Conservation (phyloP, 1,140 invertebrate species). For the Panagrolaimus sp. region DNA sequence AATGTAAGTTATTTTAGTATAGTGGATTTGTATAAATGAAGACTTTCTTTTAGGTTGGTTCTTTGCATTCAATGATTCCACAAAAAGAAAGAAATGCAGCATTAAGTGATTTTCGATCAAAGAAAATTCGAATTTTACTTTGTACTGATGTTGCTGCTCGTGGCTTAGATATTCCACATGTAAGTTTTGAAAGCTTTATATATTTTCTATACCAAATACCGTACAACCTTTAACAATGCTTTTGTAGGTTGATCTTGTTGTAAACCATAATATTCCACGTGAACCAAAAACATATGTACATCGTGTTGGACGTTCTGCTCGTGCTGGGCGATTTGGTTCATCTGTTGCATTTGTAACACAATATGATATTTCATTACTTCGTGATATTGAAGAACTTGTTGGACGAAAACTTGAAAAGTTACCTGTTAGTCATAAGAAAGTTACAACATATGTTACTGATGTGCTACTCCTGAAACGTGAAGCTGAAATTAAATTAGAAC, state of each 20-base stretch:
- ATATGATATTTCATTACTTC: slow-evolving; percentile 77
- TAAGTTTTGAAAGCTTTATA: too few relatives aligned
- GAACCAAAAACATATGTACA: slow-evolving; percentile 54
- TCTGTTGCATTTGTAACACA: slow-evolving; percentile 85
- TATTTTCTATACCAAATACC: slow-evolving; percentile 4
- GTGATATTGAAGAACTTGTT: slow-evolving; percentile 73
- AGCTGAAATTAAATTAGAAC: slow-evolving; percentile 82
- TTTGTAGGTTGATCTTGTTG: slow-evolving; percentile 53
- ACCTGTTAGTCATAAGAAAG: slow-evolving; percentile 62
- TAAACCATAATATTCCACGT: slow-evolving; percentile 53
- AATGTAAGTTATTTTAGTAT: slow-evolving; percentile 29
- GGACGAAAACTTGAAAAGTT: slow-evolving; percentile 74
- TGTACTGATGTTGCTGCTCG: slow-evolving; percentile 51
- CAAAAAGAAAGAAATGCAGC: slow-evolving; percentile 18
- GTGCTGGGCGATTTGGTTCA: slow-evolving; percentile 58
- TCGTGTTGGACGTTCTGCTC: slow-evolving; percentile 50
- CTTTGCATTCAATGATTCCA: slow-evolving; percentile 17
- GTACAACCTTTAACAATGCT: slow-evolving; percentile 5
- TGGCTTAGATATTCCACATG: slow-evolving; percentile 59
- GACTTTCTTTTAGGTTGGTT: not conserved
- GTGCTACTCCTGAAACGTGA: slow-evolving; percentile 81
- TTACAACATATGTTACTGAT: slow-evolving; percentile 78
- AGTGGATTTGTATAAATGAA: too few relatives aligned
- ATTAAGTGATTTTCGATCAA: slow-evolving; percentile 32
- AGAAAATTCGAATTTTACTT: slow-evolving; percentile 36